Base-by-base conservation (phyloP, 2,888 invertebrate genomes). In the Falcaria lacertinaria region DNA sequence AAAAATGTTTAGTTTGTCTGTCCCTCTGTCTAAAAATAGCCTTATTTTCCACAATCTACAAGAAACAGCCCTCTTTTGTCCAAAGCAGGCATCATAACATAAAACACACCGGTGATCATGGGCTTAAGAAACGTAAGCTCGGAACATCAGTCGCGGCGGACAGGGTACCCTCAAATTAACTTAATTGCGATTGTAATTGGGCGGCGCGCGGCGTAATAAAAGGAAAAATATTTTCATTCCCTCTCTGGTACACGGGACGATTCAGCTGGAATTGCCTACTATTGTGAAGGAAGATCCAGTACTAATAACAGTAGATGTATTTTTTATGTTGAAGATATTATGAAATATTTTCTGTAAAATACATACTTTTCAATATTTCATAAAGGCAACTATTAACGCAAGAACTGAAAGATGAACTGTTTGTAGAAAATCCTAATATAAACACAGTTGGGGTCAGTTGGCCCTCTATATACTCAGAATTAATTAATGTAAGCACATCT, bases 121-220 rank as follows among this genome's bases (percentile, higher is more conserved):
- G 72, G 69, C 70, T 77, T 72, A 72, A 75, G 75, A 69, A 72
- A 69, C 66, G 67, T 73, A 74, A 77, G 67, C 69, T 63, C 52
- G 65, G 50, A 73, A 64, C 64, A 74, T 64, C 68, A 66, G 65
- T 63, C 60, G 59, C 44, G 33, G 48, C 57, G 62, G 61, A 64
- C 64, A 64, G 60, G 63, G 70, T 62, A 62, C 69, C 76, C 74
- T 74, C 77, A 80, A 84, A 83, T 83, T 83, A 82, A 80, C 57
- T 77, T 84, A 83, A 84, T 84, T 82, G 74, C 79, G 70, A 73
- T 73, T 74, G 81, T 83, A 84, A 84, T 83, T 79, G 78, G 73
- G 60, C 67, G 54, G 64, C 66, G 65, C 68, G 54, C 65, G 65
- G 69, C 69, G 69, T 71, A 73, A 75, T 75, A 75, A 77, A 80